phyloP scores from a whole-genome alignment of 2,888 invertebrate species.

The Dascillus cervinus region DNA sequence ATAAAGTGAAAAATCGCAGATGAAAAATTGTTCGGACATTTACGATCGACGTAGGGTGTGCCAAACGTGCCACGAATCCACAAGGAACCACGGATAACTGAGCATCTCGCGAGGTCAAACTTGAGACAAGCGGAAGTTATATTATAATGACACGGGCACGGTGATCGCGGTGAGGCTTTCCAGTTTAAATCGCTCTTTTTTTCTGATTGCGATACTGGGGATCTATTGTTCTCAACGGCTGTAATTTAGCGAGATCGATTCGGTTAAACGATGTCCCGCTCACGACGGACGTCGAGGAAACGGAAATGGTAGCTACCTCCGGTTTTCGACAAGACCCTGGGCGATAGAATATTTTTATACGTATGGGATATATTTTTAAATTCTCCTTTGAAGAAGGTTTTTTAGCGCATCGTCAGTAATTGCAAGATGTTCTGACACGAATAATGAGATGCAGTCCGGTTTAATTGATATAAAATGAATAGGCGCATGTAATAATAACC shows the following conservation, averaged over 20 bases:
- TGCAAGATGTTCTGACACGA: not conserved
- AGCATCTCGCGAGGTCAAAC: slow-evolving; percentile 36
- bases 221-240: slow-evolving; percentile 35
- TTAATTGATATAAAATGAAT: slow-evolving; percentile 12
- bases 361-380: slow-evolving; percentile 16
- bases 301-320: slow-evolving; percentile 35
- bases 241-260: slow-evolving; percentile 36
- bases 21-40: slow-evolving; percentile 45
- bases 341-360: too few relatives aligned
- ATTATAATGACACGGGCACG: slow-evolving; percentile 34
- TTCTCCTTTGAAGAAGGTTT: not conserved
- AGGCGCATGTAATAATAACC: slow-evolving; percentile 14
- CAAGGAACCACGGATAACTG: slow-evolving; percentile 40
- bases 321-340: slow-evolving; percentile 22
- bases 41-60: slow-evolving; percentile 39
- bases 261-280: slow-evolving; percentile 31
- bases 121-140: slow-evolving; percentile 34
- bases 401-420: not conserved
- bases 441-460: slow-evolving; percentile 16
- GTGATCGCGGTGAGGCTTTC: slow-evolving; percentile 26
- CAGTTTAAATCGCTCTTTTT: slow-evolving; percentile 26
- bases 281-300: slow-evolving; percentile 28
- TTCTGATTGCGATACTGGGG: slow-evolving; percentile 24
- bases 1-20: slow-evolving; percentile 43
- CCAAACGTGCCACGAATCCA: slow-evolving; percentile 37